Evolutionary conservation across 2,797 vertebrate genomes (phyloP).

Genomic region (Aplochiton taeniatus): DNA sequence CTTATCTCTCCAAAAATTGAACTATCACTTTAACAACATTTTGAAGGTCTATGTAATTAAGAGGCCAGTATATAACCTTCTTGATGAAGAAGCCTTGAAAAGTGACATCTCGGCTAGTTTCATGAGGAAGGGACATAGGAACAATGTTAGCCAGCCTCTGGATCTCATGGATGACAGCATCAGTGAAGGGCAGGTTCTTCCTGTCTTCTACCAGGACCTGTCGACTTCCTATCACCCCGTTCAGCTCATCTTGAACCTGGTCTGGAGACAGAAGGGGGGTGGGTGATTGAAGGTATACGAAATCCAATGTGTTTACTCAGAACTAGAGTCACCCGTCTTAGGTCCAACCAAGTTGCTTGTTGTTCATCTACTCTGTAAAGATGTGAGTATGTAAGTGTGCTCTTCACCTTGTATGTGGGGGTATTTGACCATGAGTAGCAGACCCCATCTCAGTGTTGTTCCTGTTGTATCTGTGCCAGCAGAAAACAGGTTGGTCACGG

Average conservation of each 20-base stretch:
- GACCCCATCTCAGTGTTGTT: conserved; percentile 62
- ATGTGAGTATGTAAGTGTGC: background rate
- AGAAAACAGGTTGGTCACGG: conserved; percentile 61
- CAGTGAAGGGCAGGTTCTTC: conserved; percentile 58
- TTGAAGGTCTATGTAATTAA: background rate
- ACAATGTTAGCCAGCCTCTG: conserved; percentile 57
- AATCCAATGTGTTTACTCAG: background rate
- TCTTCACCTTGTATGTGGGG: conserved; percentile 66
- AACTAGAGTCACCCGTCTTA: background rate
- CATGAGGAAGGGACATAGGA: conserved; percentile 52
- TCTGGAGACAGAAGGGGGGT: conserved; percentile 34
- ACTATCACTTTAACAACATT: too few species aligned
- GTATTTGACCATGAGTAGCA: conserved; percentile 73
- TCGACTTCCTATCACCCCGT: conserved; percentile 48
- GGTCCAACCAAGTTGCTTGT: too few species aligned
- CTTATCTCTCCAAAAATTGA: too few species aligned
- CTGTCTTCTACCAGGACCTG: conserved; percentile 47
- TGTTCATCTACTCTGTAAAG: too few species aligned
- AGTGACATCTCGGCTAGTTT: conserved; percentile 57
- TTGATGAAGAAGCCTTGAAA: conserved; percentile 68
- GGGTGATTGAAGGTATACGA: background rate
- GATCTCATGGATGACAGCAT: conserved; percentile 69
- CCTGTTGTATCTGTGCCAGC: conserved; percentile 72
- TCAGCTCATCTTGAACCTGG: conserved; percentile 62
- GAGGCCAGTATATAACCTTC: conserved; percentile 33